Percentiles rank a stretch among this genome's conserved stretches.
Conservation (phyloP, 1,140 invertebrate species). For the Macrobrachium rosenbergii region DNA sequence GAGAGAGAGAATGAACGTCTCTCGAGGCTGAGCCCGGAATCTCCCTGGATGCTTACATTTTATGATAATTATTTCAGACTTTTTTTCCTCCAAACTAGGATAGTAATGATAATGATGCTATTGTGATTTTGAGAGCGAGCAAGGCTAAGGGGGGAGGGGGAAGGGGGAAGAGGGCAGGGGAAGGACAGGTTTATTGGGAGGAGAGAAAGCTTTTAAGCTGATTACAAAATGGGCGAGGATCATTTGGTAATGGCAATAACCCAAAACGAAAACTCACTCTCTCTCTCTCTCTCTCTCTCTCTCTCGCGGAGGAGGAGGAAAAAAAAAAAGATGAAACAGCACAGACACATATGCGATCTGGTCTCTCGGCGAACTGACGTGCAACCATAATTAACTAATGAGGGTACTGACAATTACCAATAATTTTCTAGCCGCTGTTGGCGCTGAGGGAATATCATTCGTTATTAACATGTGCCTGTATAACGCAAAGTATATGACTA, state of each 20-base stretch:
- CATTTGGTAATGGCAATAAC: slow-evolving; percentile 19
- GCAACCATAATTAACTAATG: too few species aligned
- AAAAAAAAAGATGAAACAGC: neutral
- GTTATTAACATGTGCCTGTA: too few species aligned
- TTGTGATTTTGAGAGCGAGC: slow-evolving; percentile 7
- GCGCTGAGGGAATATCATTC: too few species aligned
- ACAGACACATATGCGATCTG: too few species aligned
- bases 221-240: slow-evolving; percentile 28
- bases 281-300: too few species aligned
- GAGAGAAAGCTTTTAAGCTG: slow-evolving; percentile 45
- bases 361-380: too few species aligned
- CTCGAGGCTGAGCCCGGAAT: neutral
- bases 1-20: neutral
- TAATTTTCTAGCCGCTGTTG: too few species aligned
- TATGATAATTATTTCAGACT: slow-evolving; percentile 30
- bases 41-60: slow-evolving; percentile 17
- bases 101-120: slow-evolving; percentile 32
- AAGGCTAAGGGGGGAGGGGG: too few species aligned
- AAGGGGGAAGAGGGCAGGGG: too few species aligned
- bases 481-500: too few species aligned
- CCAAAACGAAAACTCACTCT: neutral
- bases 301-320: neutral
- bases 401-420: too few species aligned
- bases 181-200: too few species aligned
- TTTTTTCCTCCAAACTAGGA: neutral